These are phyloP conservation scores for Crocallis elinguaria DNA, from an alignment of 2,888 invertebrate species.

Conservation along the genomic window DNA sequence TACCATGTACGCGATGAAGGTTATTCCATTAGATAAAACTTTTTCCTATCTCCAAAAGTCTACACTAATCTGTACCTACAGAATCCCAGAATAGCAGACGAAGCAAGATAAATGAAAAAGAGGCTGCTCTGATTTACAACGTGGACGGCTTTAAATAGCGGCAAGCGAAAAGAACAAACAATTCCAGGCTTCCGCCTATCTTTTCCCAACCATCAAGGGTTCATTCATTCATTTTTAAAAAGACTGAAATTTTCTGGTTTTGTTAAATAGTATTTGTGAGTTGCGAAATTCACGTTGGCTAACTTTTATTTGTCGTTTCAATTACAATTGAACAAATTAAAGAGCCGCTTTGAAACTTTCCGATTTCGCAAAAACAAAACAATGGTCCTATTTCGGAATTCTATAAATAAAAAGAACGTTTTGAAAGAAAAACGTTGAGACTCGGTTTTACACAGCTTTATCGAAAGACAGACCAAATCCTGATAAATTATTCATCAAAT, in stretches of 20 bases:
- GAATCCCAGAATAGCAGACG: not conserved
- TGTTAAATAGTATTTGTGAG: not conserved
- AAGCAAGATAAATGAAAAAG: constrained; percentile 23
- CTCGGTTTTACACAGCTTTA: not conserved
- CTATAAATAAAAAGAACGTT: not conserved
- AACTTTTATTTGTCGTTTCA: constrained; percentile 6
- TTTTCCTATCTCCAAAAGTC: constrained; percentile 6
- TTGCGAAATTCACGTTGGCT: not conserved
- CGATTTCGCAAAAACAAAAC: not conserved
- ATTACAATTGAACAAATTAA: not conserved
- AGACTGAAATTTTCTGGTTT: no score
- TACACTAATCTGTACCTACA: constrained; percentile 5
- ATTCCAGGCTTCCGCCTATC: constrained; percentile 5
- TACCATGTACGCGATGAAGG: not conserved
- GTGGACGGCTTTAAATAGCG: constrained; percentile 16
- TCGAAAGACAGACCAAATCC: constrained; percentile 1
- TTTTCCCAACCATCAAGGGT: not conserved
- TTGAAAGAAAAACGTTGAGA: not conserved
- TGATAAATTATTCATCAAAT: constrained; percentile 19
- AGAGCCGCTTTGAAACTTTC: not conserved
- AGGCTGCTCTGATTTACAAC: constrained; percentile 12
- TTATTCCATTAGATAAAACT: constrained; percentile 7
- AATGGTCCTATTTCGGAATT: not conserved
- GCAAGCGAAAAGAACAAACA: constrained; percentile 5
- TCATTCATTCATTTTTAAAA: not conserved